Base-by-base conservation (phyloP, 2,888 invertebrate genomes). In the Cryptocheilus praepositus region DNA sequence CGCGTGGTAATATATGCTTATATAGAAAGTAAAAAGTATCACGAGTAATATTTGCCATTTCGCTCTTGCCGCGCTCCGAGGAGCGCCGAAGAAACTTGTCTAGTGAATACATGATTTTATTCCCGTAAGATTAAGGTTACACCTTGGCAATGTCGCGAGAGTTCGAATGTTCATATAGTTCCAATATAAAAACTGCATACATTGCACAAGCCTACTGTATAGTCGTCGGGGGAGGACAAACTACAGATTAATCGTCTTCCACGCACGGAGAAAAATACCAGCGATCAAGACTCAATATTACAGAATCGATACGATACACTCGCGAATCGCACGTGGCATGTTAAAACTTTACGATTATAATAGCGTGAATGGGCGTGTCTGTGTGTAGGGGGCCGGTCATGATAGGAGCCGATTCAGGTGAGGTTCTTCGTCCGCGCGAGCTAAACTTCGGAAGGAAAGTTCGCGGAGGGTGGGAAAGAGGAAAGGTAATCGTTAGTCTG, bases 151-250 rank as follows among this genome's bases (percentile, higher is more conserved):
- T 36, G 36, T 36, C 36, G 36, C 36, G 36, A 36, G 36, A 36
- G 7, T 36, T 36, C 36, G 36, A 36, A 36, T 36, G 36, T 36
- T 36, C 4, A 36, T 36, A 36, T 36, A 36, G 11, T 36, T 36
- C 36, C 36, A 36, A 36, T 36, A 36, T 36, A 36, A 36, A 36
- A 36, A 36, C 36, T 36, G 36, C 36, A 11, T 46, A 60, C 66
- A 73, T 80, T 79, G 82, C 81, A 77, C 82, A 81, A 80, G 78
- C 73, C 76, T 79, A 80, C 72, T 63, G 63, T 61, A 52, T 70
- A 68, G 36, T 36, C 71, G 69, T 58, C 68, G 73, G 71, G 64
- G 67, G 63, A 73, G 36, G 36, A 36, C 36, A 36, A 36, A 55
- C 65, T 64, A 53, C 44, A 52, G 63, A 62, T 63, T 69, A 45